Evolutionary conservation across 2,113 vertebrate species (phyloP).

Genomic region (Hirundichthys speculiger): DNA sequence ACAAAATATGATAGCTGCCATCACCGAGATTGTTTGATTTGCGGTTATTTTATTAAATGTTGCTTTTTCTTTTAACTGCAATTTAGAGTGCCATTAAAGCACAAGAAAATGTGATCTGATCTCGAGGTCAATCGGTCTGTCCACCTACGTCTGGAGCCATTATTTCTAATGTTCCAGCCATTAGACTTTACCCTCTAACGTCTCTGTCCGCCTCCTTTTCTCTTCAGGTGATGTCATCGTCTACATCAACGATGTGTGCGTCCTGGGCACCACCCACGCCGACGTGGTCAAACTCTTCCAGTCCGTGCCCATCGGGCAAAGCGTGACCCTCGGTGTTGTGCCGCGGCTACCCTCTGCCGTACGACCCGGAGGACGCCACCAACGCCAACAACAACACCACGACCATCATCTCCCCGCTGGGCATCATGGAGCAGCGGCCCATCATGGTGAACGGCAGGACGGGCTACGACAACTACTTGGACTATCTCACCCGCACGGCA

Average conservation of each 20-base stretch:
- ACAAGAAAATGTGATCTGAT: slow-evolving; percentile 21
- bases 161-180: slow-evolving; percentile 18
- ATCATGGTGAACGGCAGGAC: slow-evolving; percentile 93
- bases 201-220: background rate
- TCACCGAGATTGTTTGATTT: background rate
- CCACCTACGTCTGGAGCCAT: background rate
- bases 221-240: slow-evolving; percentile 96
- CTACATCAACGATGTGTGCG: slow-evolving; percentile 98
- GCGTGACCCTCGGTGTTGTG: slow-evolving; percentile 95
- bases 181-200: background rate
- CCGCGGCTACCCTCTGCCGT: slow-evolving; percentile 96
- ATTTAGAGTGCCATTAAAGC: slow-evolving; percentile 21
- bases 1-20: background rate
- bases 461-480: slow-evolving; percentile 97
- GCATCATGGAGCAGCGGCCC: slow-evolving; percentile 94
- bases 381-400: slow-evolving; percentile 71
- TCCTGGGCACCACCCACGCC: slow-evolving; percentile 97
- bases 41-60: slow-evolving; percentile 5
- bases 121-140: slow-evolving; percentile 1
- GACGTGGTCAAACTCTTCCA: slow-evolving; percentile 99
- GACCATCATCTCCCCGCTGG: slow-evolving; percentile 89
- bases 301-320: slow-evolving; percentile 97
- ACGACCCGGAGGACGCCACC: slow-evolving; percentile 92
- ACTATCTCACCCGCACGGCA: slow-evolving; percentile 95
- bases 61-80: slow-evolving; percentile 5